A percentile compares a stretch with the other conserved stretches of the same genome.
Conservation (phyloP, 2,888 invertebrate genomes). For the Troglohyphantes excavatus region DNA sequence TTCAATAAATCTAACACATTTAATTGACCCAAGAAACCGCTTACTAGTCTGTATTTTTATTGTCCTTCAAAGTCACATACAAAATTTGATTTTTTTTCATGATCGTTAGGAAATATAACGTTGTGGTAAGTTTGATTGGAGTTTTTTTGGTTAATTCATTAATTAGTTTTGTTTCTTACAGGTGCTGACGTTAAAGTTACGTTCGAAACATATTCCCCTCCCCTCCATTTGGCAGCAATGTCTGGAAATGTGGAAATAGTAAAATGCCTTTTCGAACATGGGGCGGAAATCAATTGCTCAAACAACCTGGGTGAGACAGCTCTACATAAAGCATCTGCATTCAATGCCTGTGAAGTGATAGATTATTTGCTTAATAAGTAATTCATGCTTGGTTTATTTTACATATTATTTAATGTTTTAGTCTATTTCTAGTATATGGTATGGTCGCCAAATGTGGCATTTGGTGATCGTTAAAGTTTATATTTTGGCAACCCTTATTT, state of each 20-base stretch:
- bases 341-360: slow-evolving; percentile 82
- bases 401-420: background rate
- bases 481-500: no score
- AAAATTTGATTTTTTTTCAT: no score
- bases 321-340: slow-evolving; percentile 83
- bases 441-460: no score
- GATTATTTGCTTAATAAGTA: slow-evolving; percentile 82
- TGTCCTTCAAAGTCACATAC: no score
- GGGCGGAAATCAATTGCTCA: slow-evolving; percentile 83
- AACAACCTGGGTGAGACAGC: slow-evolving; percentile 83
- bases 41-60: no score
- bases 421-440: no score
- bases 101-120: no score
- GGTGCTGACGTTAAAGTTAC: slow-evolving; percentile 79
- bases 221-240: slow-evolving; percentile 83
- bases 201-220: slow-evolving; percentile 79
- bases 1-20: no score
- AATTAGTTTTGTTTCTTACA: slow-evolving; percentile 24
- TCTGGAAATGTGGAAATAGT: slow-evolving; percentile 81
- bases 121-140: no score
- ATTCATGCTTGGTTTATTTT: background rate
- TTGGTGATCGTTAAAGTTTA: no score
- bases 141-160: no score
- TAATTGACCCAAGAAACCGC: no score
- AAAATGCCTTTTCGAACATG: slow-evolving; percentile 81